These are phyloP conservation scores for Brassicogethes aeneus DNA, from an alignment of 2,888 invertebrate species.

Conservation along the genomic window DNA sequence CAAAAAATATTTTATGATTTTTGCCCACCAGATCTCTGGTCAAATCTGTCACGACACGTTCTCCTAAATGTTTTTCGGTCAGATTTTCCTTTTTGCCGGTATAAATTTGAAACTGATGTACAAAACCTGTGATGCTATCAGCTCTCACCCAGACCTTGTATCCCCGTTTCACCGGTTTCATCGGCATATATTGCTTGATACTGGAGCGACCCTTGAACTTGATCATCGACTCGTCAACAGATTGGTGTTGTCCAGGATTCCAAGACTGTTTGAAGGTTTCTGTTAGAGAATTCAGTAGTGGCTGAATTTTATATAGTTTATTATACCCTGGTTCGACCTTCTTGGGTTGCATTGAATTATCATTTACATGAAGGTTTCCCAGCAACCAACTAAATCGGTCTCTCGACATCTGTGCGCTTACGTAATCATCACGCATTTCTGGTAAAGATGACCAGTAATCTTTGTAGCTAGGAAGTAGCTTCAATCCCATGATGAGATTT, in stretches of 20 bases:
- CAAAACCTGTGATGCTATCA: too few species aligned
- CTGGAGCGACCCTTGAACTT: constrained; percentile 19
- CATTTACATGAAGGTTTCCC: constrained; percentile 17
- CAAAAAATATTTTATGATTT: too few species aligned
- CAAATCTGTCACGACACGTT: too few species aligned
- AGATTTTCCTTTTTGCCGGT: too few species aligned
- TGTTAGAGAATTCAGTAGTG: constrained; percentile 13
- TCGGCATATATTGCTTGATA: too few species aligned
- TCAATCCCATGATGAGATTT: constrained; percentile 14
- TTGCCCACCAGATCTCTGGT: too few species aligned
- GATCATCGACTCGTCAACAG: constrained; percentile 19
- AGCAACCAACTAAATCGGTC: constrained; percentile 8
- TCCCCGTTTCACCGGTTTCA: too few species aligned
- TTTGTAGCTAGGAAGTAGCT: constrained; percentile 12
- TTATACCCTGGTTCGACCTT: constrained; percentile 16
- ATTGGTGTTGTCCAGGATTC: constrained; percentile 11
- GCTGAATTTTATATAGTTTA: constrained; percentile 21
- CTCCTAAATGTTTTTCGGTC: too few species aligned
- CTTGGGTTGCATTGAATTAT: constrained; percentile 17
- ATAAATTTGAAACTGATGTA: too few species aligned
- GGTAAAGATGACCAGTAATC: constrained; percentile 11
- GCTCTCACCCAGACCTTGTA: too few species aligned
- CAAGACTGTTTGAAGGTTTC: too few species aligned
- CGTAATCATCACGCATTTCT: constrained; percentile 9
- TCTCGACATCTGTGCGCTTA: constrained; percentile 5